Evolutionary conservation across 92 coral and sea anemone genomes (phyloP), one percentile per base, ranked within the genome.

Genomic region (Heteractis magnifica): DNA sequence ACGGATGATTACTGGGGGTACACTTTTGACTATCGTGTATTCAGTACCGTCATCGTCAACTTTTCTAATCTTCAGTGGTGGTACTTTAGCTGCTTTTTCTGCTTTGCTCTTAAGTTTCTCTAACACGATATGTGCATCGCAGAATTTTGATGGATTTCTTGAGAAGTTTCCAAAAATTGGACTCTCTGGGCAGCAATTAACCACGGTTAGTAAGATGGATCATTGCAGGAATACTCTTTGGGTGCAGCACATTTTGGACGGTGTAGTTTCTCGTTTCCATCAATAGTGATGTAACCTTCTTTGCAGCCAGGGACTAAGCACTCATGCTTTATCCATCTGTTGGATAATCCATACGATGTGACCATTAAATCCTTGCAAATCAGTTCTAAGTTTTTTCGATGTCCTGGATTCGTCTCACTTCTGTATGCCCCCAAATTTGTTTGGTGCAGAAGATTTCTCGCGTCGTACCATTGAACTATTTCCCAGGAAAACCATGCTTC

Each of bases 181-280:
- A 72, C 77, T 72, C 52, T 72, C 77, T 72, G 77, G 77, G 77
- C 77, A 72, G 77, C 77, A 72, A 19, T 49, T 72, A n/a, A 72
- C 52, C 13, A 72, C 52, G 18, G 49, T 72, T 26, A 44, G 76
- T 20, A 49, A 10, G 76, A 26, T 26, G 76, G 76, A 26, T 49
- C 76, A 72, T 26, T 72, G 14, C 76, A 16, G 49, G 76, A 26
- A 72, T 72, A 49, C 52, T 72, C 76, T 49, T 72, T n/a, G 49
- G 76, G 76, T 26, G 76, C 76, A 72, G 76, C 73, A 26, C 76
- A 72, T 72, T 72, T 23, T 6, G 76, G 50, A 26, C 76, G 76
- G 76, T 72, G 76, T 72, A 72, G 52, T 72, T 72, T 72, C 19
- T 72, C 76, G 76, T 72, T 72, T 26, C 76, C 76, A 49, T 72